Evolutionary conservation across 1,140 invertebrate genomes (phyloP).

Genomic region (Pararge aegeria): DNA sequence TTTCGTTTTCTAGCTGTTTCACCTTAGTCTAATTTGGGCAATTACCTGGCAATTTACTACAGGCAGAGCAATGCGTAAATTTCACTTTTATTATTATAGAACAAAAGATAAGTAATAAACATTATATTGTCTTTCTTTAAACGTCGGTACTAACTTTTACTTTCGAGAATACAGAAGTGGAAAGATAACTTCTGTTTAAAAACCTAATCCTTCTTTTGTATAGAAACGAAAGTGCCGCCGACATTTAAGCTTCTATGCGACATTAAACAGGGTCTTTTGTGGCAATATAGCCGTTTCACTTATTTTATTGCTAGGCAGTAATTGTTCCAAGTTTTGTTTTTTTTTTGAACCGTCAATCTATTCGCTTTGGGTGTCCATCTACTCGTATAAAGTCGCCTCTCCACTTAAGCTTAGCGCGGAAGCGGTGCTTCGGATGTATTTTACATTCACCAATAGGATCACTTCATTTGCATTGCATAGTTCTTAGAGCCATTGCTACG

Average conservation of each 20-base stretch:
- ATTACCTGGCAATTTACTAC: not conserved
- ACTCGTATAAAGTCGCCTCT: not conserved
- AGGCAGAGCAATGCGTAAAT: not conserved
- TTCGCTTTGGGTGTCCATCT: constrained; percentile 7
- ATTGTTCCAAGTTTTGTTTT: not conserved
- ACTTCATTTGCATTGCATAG: too few relatives aligned
- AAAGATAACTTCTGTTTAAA: constrained; percentile 1
- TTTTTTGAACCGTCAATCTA: not conserved
- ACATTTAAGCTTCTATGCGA: constrained; percentile 9
- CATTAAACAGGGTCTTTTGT: constrained; percentile 6
- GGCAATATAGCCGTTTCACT: constrained; percentile 2
- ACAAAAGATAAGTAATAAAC: not conserved
- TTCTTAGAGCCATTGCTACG: too few relatives aligned
- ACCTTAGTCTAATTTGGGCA: not conserved
- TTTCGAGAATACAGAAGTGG: not conserved
- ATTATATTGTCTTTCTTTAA: not conserved
- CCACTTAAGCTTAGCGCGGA: too few relatives aligned
- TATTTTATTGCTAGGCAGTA: constrained; percentile 4
- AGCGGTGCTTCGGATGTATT: not conserved
- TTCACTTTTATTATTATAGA: not conserved
- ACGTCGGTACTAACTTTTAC: not conserved
- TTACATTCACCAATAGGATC: too few relatives aligned
- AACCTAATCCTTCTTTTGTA: constrained; percentile 6
- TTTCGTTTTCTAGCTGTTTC: not conserved
- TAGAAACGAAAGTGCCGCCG: constrained; percentile 3